Conservation (phyloP, 1,140 invertebrate species). For the Notospermus geniculatus region DNA sequence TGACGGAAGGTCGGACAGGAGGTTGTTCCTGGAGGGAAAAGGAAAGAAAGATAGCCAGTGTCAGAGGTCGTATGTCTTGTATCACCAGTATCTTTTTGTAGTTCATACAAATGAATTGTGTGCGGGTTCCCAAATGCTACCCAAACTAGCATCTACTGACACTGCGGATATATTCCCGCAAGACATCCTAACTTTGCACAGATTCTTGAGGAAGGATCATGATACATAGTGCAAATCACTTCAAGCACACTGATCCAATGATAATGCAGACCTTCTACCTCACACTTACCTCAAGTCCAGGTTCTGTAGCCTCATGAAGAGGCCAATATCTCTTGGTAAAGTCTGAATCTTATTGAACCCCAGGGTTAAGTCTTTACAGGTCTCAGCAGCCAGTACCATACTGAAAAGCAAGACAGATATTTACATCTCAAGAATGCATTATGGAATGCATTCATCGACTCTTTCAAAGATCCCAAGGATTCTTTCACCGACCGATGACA, state of each 20-base stretch:
- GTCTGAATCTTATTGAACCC: slow-evolving; percentile 65
- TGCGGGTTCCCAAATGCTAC: too few relatives aligned
- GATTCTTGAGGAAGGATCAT: neutral
- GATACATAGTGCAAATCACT: too few relatives aligned
- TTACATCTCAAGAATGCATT: neutral
- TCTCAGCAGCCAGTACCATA: slow-evolving; percentile 59
- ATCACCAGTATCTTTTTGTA: too few relatives aligned
- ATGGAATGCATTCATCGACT: neutral
- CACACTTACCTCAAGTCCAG: slow-evolving; percentile 63
- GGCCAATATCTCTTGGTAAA: slow-evolving; percentile 67
- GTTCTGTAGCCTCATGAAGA: slow-evolving; percentile 66
- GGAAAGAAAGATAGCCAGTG: too few relatives aligned
- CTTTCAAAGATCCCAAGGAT: too few relatives aligned
- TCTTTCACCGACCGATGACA: too few relatives aligned
- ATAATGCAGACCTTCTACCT: too few relatives aligned
- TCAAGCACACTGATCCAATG: too few relatives aligned
- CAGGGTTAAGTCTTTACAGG: slow-evolving; percentile 68
- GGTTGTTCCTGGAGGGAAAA: slow-evolving; percentile 66
- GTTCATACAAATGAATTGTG: too few relatives aligned
- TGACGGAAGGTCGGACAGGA: slow-evolving; percentile 66
- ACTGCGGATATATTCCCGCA: neutral
- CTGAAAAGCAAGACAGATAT: slow-evolving; percentile 41
- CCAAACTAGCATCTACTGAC: neutral
- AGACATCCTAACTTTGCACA: neutral
- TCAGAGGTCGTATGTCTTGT: too few relatives aligned